Conservation (phyloP, 2,113 vertebrate genomes). For the Paralichthys olivaceus region DNA sequence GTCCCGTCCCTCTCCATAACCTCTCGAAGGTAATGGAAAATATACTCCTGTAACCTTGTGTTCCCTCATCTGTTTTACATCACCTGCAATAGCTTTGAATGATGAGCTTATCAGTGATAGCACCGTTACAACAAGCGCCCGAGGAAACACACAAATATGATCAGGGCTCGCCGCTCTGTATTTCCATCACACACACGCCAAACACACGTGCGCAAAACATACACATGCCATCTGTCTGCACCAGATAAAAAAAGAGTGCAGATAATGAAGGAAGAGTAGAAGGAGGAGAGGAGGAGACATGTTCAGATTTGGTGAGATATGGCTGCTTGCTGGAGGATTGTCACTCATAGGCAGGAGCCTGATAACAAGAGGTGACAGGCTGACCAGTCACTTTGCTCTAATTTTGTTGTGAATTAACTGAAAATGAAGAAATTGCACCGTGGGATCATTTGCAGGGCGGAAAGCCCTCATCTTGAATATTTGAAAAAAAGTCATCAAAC, state of each 20-base stretch:
- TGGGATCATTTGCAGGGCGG: not conserved
- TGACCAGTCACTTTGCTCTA: conserved; percentile 13
- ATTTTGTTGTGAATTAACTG: conserved; percentile 15
- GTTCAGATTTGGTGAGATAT: conserved; percentile 42
- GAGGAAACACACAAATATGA: conserved; percentile 17
- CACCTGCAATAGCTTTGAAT: conserved; percentile 69
- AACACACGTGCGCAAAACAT: conserved; percentile 25
- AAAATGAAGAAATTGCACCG: not conserved
- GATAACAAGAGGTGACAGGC: conserved; percentile 8
- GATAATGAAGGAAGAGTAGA: conserved; percentile 24
- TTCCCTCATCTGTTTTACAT: conserved; percentile 73
- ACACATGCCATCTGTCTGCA: conserved; percentile 33
- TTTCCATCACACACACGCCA: not conserved
- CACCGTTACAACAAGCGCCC: conserved; percentile 29
- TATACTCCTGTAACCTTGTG: conserved; percentile 53
- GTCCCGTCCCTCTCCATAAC: conserved; percentile 43
- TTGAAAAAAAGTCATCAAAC: not conserved
- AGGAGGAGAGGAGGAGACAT: conserved; percentile 6
- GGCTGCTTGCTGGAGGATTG: conserved; percentile 12
- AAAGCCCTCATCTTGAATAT: not conserved
- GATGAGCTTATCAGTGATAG: conserved; percentile 64
- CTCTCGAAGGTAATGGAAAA: conserved; percentile 70
- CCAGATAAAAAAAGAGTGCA: conserved; percentile 33
- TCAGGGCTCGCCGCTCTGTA: not conserved
- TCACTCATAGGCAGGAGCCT: conserved; percentile 15